These are phyloP conservation scores for Rhagophthalmus giganteus DNA, from an alignment of 2,888 invertebrate species.

Conservation along the genomic window DNA sequence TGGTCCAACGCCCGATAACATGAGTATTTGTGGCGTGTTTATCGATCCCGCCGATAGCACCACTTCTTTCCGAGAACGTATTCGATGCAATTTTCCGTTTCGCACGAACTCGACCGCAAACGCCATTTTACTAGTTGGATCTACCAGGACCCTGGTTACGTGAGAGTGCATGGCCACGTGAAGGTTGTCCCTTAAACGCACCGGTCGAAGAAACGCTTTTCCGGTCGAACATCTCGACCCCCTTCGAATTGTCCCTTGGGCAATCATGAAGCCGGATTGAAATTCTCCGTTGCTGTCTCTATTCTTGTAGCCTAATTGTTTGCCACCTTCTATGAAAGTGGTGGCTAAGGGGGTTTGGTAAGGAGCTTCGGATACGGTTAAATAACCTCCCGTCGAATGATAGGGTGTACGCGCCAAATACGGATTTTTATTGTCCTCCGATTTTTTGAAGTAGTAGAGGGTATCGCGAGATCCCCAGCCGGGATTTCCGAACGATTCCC, in stretches of 20 bases:
- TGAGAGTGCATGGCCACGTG: slow-evolving; percentile 83
- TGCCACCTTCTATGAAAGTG: slow-evolving; percentile 80
- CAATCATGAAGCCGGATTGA: slow-evolving; percentile 86
- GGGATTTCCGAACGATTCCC: slow-evolving; percentile 84
- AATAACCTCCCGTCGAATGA: slow-evolving; percentile 77
- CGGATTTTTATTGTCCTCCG: slow-evolving; percentile 87
- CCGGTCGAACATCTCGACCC: slow-evolving; percentile 87
- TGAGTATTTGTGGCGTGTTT: slow-evolving; percentile 90
- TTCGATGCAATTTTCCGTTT: slow-evolving; percentile 70
- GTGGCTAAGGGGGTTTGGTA: slow-evolving; percentile 82
- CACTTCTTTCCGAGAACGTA: slow-evolving; percentile 80
- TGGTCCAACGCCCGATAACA: slow-evolving; percentile 90
- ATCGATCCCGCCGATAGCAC: slow-evolving; percentile 89
- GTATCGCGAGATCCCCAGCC: slow-evolving; percentile 86
- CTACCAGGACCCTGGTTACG: slow-evolving; percentile 74
- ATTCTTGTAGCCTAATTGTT: slow-evolving; percentile 72
- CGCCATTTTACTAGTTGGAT: slow-evolving; percentile 73
- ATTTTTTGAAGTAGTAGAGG: slow-evolving; percentile 85
- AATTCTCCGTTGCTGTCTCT: slow-evolving; percentile 85
- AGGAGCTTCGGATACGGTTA: slow-evolving; percentile 84
- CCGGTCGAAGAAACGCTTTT: slow-evolving; percentile 84
- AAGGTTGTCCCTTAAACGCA: slow-evolving; percentile 75
- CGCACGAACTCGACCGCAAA: slow-evolving; percentile 82
- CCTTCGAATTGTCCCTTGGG: slow-evolving; percentile 75
- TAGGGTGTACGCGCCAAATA: slow-evolving; percentile 78